These are phyloP conservation scores for Urophycis tenuis DNA, from an alignment of 2,797 vertebrate genomes.

Conservation along the genomic window DNA sequence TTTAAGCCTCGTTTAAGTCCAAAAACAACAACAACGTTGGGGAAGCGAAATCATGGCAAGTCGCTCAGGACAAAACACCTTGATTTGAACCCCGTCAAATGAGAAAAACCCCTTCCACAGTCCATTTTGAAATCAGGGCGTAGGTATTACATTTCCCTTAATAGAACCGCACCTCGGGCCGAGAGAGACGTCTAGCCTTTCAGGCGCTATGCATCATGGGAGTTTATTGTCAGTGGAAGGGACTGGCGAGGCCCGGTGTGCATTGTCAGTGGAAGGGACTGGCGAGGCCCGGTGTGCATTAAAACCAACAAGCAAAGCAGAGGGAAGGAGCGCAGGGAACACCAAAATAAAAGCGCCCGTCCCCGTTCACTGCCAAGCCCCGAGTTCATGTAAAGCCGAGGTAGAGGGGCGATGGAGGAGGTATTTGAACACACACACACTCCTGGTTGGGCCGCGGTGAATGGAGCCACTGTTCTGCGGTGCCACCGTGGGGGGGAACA, in stretches of 20 bases:
- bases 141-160: neutral
- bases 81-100: neutral
- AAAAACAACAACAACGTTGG: neutral
- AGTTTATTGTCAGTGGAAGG: slow-evolving; percentile 38
- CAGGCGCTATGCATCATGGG: slow-evolving; percentile 30
- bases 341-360: slow-evolving; percentile 45
- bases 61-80: neutral
- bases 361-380: slow-evolving; percentile 25
- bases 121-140: neutral
- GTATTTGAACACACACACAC: neutral
- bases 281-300: slow-evolving; percentile 12
- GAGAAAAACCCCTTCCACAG: neutral
- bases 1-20: neutral
- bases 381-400: neutral
- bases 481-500: slow-evolving; percentile 7
- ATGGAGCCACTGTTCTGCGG: slow-evolving; percentile 41
- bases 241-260: slow-evolving; percentile 24
- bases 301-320: neutral
- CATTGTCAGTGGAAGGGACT: slow-evolving; percentile 37
- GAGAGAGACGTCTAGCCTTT: slow-evolving; percentile 24
- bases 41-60: neutral
- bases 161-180: neutral
- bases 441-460: slow-evolving; percentile 34
- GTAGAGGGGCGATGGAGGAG: slow-evolving; percentile 13
- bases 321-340: slow-evolving; percentile 11